Conservation (phyloP, 2,888 invertebrate species). For the Trichogramma dendrolimi region DNA sequence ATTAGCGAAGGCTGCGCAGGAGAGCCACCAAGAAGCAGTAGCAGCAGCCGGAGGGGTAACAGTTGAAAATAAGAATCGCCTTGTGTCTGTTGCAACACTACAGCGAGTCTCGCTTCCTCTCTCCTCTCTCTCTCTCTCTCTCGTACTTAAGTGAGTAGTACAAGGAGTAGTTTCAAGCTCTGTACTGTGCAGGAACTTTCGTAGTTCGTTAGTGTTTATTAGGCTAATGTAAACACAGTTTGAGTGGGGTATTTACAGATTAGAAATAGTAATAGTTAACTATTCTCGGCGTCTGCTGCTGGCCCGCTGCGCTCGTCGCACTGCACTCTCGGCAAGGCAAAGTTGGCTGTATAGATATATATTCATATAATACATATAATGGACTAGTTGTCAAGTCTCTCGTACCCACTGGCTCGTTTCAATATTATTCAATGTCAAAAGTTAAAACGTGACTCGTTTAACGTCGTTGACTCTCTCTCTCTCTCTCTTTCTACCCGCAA, state of each 20-base stretch:
- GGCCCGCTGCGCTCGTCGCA: too few relatives aligned
- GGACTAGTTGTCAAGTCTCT: too few relatives aligned
- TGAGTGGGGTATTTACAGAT: not conserved
- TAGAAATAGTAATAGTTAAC: too few relatives aligned
- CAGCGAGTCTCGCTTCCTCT: not conserved
- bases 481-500: too few relatives aligned
- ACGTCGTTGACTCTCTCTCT: too few relatives aligned
- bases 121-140: constrained; percentile 3
- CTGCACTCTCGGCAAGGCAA: too few relatives aligned
- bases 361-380: too few relatives aligned
- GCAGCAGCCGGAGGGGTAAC: not conserved
- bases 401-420: not conserved
- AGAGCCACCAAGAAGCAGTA: constrained; percentile 6
- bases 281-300: too few relatives aligned
- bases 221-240: constrained; percentile 1
- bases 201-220: constrained; percentile 2
- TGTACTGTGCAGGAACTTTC: too few relatives aligned
- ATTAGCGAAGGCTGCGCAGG: constrained; percentile 30
- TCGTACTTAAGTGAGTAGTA: not conserved
- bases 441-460: constrained; percentile 5
- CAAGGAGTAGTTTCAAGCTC: too few relatives aligned
- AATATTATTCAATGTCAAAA: constrained; percentile 5
- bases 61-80: constrained; percentile 13
- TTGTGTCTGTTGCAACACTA: not conserved
- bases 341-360: too few relatives aligned